Base-by-base conservation (phyloP, 2,797 vertebrate species). In the Lacerta viridis region DNA sequence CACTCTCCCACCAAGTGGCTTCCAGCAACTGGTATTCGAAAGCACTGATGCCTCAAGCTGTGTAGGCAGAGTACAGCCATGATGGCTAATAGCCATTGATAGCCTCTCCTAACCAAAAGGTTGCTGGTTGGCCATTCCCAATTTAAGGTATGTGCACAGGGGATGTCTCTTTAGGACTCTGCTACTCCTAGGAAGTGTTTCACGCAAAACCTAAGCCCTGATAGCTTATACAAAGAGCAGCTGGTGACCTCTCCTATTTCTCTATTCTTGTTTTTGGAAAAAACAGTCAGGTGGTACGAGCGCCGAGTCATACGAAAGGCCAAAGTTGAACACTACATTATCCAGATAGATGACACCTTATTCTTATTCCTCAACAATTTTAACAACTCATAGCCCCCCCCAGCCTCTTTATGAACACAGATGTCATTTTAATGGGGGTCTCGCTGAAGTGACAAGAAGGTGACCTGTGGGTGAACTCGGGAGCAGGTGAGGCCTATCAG, bases 391-490 rank as follows among this genome's bases (percentile, higher is more conserved):
- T 0, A 91, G 84, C 84, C 92, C 92, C 84, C 94, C 7, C 1
- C 88, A 29, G 92, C 84, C 88, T 89, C 95, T 96, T 95, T 94
- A 94, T 94, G 96, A 96, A 93, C 96, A 95, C 92, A 97, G 96
- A 97, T 96, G 95, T 96, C 96, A 94, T 92, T 96, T 95, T 96
- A 95, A 95, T 93, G 90, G 90, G 89, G 27, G 88, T 87, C 91
- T 82, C 95, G 91, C 93, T 92, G 88, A 95, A 93, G 94, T 95
- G 94, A 94, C 93, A 97, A 95, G 94, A 92, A 94, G 92, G 92
- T 98, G 98, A 98, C 98, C 98, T 96, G 91, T 92, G 91, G 76
- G 92, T 97, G 98, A 98, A 98, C 98, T 96, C 94, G 94, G 95
- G 95, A 95, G 93, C 95, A 97, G 97, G 97, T 98, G 98, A 98